Evolutionary conservation across 2,113 vertebrate genomes (phyloP).

Genomic region (Cynopterus brachyotis): DNA sequence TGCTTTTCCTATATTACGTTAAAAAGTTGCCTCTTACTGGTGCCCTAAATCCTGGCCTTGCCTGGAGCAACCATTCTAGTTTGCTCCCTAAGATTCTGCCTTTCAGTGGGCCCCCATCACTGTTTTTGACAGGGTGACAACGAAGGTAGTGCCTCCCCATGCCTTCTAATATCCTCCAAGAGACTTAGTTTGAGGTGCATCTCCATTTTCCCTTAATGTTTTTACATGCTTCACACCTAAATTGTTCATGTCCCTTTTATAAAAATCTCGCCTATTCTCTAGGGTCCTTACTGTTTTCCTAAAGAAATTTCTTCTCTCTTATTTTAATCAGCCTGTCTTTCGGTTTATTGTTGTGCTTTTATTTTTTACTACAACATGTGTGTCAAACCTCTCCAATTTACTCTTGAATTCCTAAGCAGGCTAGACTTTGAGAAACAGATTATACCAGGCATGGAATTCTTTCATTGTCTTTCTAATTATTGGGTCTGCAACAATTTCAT

Average conservation of each 20-base stretch:
- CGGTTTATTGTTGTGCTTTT: not conserved
- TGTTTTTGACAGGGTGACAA: not conserved
- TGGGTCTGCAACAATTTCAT: not conserved
- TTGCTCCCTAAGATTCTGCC: not conserved
- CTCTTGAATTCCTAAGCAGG: not conserved
- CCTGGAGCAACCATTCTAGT: not conserved
- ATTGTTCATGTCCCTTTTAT: not conserved
- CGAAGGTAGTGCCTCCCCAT: not conserved
- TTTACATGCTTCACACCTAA: not conserved
- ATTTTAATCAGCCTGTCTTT: not conserved
- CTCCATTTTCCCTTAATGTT: not conserved
- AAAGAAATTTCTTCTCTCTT: not conserved
- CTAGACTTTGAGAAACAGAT: not conserved
- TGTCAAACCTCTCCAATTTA: not conserved
- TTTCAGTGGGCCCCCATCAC: not conserved
- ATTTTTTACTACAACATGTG: not conserved
- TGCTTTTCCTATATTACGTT: not conserved
- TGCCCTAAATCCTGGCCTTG: not conserved
- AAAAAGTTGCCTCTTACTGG: not conserved
- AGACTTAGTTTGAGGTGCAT: not conserved
- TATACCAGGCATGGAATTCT: not conserved
- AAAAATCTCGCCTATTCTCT: not conserved
- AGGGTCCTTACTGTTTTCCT: not conserved
- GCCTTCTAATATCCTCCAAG: not conserved
- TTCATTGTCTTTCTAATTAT: not conserved